A percentile compares a stretch with the other conserved stretches of the same genome.
Conservation (phyloP, 2,888 invertebrate genomes). For the Lepidocyrtoides sp. region DNA sequence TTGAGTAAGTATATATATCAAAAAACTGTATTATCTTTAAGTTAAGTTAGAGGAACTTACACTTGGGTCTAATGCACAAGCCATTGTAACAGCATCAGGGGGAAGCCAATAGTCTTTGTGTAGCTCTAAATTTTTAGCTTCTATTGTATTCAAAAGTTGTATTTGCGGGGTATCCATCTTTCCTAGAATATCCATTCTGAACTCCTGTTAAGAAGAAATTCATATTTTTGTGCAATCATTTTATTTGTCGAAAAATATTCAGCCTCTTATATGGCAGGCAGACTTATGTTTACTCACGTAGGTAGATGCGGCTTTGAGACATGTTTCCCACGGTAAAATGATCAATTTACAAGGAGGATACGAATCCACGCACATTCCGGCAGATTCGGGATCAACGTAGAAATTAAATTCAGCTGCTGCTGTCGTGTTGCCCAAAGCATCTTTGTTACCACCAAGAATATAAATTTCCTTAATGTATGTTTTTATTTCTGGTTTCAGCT, state of each 20-base stretch:
- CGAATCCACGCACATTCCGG: constrained; percentile 90
- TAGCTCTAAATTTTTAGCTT: constrained; percentile 85
- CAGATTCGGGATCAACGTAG: constrained; percentile 92
- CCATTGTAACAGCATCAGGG: constrained; percentile 82
- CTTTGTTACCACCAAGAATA: constrained; percentile 84
- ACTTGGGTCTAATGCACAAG: no score
- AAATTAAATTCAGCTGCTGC: constrained; percentile 93
- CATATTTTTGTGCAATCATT: not conserved
- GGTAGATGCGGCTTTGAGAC: constrained; percentile 86
- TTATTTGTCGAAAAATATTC: not conserved
- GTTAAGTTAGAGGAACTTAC: no score
- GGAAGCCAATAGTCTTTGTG: constrained; percentile 79
- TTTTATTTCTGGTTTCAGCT: constrained; percentile 88
- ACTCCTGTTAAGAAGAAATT: constrained; percentile 87
- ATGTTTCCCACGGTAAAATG: constrained; percentile 91
- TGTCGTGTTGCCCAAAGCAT: constrained; percentile 89
- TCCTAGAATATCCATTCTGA: constrained; percentile 88
- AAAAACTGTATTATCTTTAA: no score
- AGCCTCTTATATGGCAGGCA: not conserved
- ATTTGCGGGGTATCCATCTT: constrained; percentile 86
- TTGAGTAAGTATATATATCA: no score
- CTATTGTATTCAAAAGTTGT: constrained; percentile 88
- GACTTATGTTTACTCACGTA: constrained; percentile 67
- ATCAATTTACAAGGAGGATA: constrained; percentile 88
- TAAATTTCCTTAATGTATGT: constrained; percentile 79